Evolutionary conservation across 2,888 invertebrate species (phyloP).

Genomic region (Mongoloraphidia duomilia): DNA sequence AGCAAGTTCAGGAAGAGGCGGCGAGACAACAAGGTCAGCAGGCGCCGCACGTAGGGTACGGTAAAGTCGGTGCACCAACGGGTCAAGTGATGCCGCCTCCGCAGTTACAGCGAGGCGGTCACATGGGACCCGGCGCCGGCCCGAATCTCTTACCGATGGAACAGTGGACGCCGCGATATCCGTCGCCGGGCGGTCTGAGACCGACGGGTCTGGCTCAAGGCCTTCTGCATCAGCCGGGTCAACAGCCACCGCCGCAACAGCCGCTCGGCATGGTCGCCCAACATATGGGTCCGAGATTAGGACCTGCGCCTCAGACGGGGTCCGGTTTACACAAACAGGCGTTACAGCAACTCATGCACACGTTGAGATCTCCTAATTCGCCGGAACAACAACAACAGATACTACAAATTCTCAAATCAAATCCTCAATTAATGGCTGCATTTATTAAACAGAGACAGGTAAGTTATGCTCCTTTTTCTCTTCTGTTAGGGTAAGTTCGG

Average conservation of each 20-base stretch:
- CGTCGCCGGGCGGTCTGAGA: slow-evolving; percentile 30
- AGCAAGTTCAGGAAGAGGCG: slow-evolving; percentile 75
- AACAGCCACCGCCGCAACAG: slow-evolving; percentile 22
- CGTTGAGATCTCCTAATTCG: slow-evolving; percentile 76
- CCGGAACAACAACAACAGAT: slow-evolving; percentile 87
- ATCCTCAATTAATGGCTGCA: slow-evolving; percentile 90
- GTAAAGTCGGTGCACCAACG: slow-evolving; percentile 50
- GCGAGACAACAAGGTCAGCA: slow-evolving; percentile 83
- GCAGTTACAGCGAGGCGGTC: slow-evolving; percentile 37
- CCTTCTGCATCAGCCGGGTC: slow-evolving; percentile 28
- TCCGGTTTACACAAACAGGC: slow-evolving; percentile 45
- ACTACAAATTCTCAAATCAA: slow-evolving; percentile 78
- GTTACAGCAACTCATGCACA: slow-evolving; percentile 75
- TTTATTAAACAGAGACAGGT: slow-evolving; percentile 80
- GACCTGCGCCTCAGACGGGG: slow-evolving; percentile 17
- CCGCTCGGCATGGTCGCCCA: slow-evolving; percentile 26
- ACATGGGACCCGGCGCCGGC: slow-evolving; percentile 21
- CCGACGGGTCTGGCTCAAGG: slow-evolving; percentile 33
- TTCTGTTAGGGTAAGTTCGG: no score
- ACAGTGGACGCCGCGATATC: slow-evolving; percentile 38
- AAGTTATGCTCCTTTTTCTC: slow-evolving; percentile 11
- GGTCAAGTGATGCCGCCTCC: slow-evolving; percentile 40
- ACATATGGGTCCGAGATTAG: slow-evolving; percentile 14
- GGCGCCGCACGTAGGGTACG: slow-evolving; percentile 60
- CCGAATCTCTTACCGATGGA: slow-evolving; percentile 36